A percentile compares a stretch with the other conserved stretches of the same genome.
These are phyloP conservation scores for Eudemis profundana DNA, from an alignment of 2,888 invertebrate genomes.

Conservation along the genomic window DNA sequence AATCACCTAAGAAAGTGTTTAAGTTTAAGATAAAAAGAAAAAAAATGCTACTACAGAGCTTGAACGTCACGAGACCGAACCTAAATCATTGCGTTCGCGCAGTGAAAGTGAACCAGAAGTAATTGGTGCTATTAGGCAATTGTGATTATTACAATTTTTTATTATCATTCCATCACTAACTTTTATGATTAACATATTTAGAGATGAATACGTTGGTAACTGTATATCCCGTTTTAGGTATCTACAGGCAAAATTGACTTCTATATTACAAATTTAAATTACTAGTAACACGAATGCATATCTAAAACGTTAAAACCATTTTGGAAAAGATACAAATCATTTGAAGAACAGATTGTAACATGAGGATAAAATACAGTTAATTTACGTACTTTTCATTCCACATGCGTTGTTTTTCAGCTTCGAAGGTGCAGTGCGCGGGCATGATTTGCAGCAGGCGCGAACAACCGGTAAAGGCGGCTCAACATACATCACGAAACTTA, in stretches of 20 bases:
- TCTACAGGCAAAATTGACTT: no score
- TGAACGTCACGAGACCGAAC: slow-evolving; percentile 72
- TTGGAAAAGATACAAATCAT: neutral
- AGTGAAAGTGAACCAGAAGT: slow-evolving; percentile 77
- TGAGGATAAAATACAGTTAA: neutral
- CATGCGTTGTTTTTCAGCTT: slow-evolving; percentile 67
- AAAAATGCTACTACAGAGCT: slow-evolving; percentile 62
- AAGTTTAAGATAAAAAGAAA: slow-evolving; percentile 57
- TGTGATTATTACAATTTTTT: slow-evolving; percentile 49
- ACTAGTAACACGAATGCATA: no score
- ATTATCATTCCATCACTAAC: slow-evolving; percentile 21
- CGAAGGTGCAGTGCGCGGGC: slow-evolving; percentile 67
- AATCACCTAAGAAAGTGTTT: slow-evolving; percentile 62
- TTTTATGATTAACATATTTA: neutral
- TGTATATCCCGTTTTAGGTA: no score
- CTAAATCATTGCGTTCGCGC: slow-evolving; percentile 66
- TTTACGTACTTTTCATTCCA: slow-evolving; percentile 66
- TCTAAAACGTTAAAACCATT: no score
- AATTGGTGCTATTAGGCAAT: slow-evolving; percentile 69
- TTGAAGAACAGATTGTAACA: neutral
- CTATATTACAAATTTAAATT: no score
- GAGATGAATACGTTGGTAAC: neutral
- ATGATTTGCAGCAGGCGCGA: slow-evolving; percentile 65
- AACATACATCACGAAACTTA: slow-evolving; percentile 65
- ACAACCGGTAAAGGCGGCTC: slow-evolving; percentile 52